Evolutionary conservation across 2,113 vertebrate genomes (phyloP), one percentile per base, ranked within the genome.

Genomic region (Vulpes lagopus): DNA sequence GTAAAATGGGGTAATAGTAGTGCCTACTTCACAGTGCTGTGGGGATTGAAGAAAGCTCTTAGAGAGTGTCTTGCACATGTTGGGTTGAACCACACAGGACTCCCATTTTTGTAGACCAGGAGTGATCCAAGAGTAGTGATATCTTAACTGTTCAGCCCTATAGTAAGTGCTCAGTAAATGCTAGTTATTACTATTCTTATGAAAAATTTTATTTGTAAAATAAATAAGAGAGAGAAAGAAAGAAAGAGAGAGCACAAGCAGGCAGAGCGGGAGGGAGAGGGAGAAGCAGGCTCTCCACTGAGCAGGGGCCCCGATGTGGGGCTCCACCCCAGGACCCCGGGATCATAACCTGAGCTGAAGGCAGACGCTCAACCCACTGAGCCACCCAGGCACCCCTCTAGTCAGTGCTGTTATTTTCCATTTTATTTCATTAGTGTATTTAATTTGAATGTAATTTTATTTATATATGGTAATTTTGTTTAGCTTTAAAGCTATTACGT

Each of bases 391-490:
- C 43, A 6, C 43, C 43, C 43, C 43, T 43, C 43, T 43, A 43
- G 43, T 43, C 43, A 43, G 43, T 43, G 43, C 43, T 84, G 51
- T 30, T 65, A 43, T 59, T 96, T 95, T 91, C 23, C 8, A 6
- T 60, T 83, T 79, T 95, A 86, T 49, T 71, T 49, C 90, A 53
- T 57, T 60, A 87, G 11, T 64, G 10, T 71, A 12, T 89, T 96
- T 91, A 38, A 93, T 94, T 25, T 82, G 6, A 94, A 89, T 91
- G 49, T 81, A 73, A 59, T 51, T 79, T 59, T 64, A 93, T 95
- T 83, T 91, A 27, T 92, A 92, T 65, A 86, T 91, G 62, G 23
- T 38, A 55, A 53, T 88, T 95, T 93, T 85, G 53, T 89, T 96
- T 84, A 79, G 55, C 14, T 95, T 92, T 96, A 86, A 96, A 96